Percentiles rank a stretch among this genome's conserved stretches.
Evolutionary conservation across 2,888 invertebrate species (phyloP).

Genomic region (Tenthredo mesomela): DNA sequence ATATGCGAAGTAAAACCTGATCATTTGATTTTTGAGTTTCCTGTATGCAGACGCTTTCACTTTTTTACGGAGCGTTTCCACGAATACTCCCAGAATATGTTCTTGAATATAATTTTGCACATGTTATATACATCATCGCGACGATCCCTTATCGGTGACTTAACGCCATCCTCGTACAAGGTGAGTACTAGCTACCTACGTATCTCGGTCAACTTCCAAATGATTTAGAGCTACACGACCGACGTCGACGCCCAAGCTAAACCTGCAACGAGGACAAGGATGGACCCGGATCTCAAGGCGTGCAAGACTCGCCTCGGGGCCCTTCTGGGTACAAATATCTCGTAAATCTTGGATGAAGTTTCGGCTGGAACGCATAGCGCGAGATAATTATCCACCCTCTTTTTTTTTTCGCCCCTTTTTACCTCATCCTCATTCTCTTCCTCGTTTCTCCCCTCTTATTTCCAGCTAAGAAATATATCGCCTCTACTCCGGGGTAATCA

Average conservation of each 20-base stretch:
- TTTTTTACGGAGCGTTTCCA: too few species aligned
- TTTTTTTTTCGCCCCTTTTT: neutral
- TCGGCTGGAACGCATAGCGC: slow-evolving; percentile 9
- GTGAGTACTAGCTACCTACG: neutral
- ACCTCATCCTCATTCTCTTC: neutral
- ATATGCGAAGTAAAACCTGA: too few species aligned
- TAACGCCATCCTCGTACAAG: neutral
- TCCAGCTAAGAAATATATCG: neutral
- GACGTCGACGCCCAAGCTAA: slow-evolving; percentile 35
- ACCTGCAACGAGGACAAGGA: slow-evolving; percentile 26
- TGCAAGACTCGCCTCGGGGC: neutral
- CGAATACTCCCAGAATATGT: too few species aligned
- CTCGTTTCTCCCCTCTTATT: neutral
- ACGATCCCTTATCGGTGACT: neutral
- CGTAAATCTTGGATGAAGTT: slow-evolving; percentile 35
- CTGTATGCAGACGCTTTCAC: too few species aligned
- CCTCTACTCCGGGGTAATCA: slow-evolving; percentile 30
- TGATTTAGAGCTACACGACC: slow-evolving; percentile 40
- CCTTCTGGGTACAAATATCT: slow-evolving; percentile 31
- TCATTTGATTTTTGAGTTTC: too few species aligned
- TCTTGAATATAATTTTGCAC: neutral
- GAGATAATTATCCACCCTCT: slow-evolving; percentile 35
- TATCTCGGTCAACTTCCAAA: slow-evolving; percentile 18
- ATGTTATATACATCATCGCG: neutral
- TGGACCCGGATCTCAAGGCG: slow-evolving; percentile 22